Percentiles rank a stretch among this genome's conserved stretches.
These are phyloP conservation scores for Drosophila gunungcola DNA, from an alignment of 1,140 invertebrate genomes.

Conservation along the genomic window DNA sequence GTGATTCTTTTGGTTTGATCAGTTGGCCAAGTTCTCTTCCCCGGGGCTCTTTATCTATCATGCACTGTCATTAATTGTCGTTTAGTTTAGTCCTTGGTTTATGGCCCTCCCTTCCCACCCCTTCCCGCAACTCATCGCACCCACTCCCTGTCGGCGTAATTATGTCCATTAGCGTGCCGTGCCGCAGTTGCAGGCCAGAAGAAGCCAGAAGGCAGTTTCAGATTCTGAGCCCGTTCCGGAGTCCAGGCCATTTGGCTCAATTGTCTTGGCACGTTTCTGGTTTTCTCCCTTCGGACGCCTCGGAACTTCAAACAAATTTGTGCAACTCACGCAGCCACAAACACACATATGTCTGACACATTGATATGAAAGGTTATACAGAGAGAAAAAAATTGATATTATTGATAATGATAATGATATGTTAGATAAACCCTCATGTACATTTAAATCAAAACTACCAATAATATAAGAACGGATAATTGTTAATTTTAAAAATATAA, in stretches of 20 bases:
- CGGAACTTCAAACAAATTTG: constrained; percentile 68
- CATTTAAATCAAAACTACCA: not conserved
- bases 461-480: not conserved
- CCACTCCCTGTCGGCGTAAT: constrained; percentile 51
- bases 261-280: constrained; percentile 63
- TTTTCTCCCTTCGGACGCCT: constrained; percentile 23
- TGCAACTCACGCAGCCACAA: constrained; percentile 58
- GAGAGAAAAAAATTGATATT: not conserved
- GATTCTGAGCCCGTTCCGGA: constrained; percentile 12
- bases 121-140: not conserved
- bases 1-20: constrained; percentile 45
- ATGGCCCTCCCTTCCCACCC: constrained; percentile 2
- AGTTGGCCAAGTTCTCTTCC: constrained; percentile 31
- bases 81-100: constrained; percentile 59
- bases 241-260: constrained; percentile 50
- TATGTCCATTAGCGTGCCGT: constrained; percentile 66
- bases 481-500: not conserved
- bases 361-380: constrained; percentile 12
- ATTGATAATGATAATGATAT: not conserved
- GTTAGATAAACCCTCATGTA: not conserved
- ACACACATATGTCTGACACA: constrained; percentile 10
- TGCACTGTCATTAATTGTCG: constrained; percentile 74
- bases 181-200: constrained; percentile 45
- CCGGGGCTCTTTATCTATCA: constrained; percentile 33
- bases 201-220: constrained; percentile 32